Conservation (phyloP, 1,140 invertebrate species). For the Saccostrea glomerata region DNA sequence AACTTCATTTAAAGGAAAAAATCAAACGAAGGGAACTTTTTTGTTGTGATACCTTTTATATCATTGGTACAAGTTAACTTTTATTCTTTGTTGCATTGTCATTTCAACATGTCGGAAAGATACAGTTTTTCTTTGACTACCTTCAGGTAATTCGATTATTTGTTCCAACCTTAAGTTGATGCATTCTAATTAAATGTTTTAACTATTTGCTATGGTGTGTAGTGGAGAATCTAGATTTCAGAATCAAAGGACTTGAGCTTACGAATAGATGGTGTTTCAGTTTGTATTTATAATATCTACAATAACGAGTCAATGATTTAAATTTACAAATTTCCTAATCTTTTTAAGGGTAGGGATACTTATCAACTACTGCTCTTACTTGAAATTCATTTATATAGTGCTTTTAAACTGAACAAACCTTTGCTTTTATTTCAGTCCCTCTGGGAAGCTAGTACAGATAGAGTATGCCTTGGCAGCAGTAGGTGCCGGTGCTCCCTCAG, state of each 20-base stretch:
- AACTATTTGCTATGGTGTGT: no score
- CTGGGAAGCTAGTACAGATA: conserved; percentile 99
- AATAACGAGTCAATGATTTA: no score
- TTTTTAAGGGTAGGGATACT: no score
- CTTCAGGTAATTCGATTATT: conserved; percentile 89
- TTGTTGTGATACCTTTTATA: background rate
- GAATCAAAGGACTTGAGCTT: no score
- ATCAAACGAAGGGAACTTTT: background rate
- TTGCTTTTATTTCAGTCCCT: conserved; percentile 88
- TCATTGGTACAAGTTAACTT: background rate
- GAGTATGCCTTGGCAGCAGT: conserved; percentile 99
- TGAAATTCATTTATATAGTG: no score
- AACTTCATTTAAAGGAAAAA: background rate
- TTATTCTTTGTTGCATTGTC: conserved; percentile 10
- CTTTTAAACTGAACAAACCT: background rate
- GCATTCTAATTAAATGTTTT: no score
- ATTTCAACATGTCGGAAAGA: conserved; percentile 86
- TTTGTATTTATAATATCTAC: no score
- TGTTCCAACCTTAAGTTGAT: no score
- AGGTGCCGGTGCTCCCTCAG: conserved; percentile 97
- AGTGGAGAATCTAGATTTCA: no score
- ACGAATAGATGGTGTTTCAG: no score
- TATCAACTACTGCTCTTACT: no score
- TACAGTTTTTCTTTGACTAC: conserved; percentile 99
- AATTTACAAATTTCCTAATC: no score